A percentile compares a stretch with the other conserved stretches of the same genome.
Conservation (phyloP, 2,888 invertebrate species). For the Drosophila nigricruria region DNA sequence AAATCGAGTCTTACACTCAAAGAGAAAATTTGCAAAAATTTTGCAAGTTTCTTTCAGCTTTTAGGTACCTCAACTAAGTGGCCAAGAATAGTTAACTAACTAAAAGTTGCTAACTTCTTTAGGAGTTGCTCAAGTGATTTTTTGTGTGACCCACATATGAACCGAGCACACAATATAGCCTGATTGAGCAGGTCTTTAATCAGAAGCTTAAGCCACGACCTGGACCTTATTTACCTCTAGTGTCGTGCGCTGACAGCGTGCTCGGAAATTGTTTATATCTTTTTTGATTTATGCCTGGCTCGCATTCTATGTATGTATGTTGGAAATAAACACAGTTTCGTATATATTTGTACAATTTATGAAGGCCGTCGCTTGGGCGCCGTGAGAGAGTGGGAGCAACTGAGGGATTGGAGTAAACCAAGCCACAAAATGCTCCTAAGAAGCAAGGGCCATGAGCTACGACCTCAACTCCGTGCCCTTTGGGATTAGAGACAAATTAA, state of each 20-base stretch:
- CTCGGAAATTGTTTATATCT: slow-evolving; percentile 47
- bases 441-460: slow-evolving; percentile 47
- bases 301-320: slow-evolving; percentile 19
- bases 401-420: slow-evolving; percentile 4
- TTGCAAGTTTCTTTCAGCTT: slow-evolving; percentile 1
- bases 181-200: slow-evolving; percentile 35
- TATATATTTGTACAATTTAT: slow-evolving; percentile 54
- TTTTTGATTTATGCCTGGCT: slow-evolving; percentile 62
- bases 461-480: slow-evolving; percentile 48
- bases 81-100: slow-evolving; percentile 23
- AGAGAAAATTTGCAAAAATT: slow-evolving; percentile 6
- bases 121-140: background rate
- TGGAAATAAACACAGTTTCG: slow-evolving; percentile 15
- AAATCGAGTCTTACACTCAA: slow-evolving; percentile 5
- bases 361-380: slow-evolving; percentile 27
- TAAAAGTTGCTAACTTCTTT: slow-evolving; percentile 12
- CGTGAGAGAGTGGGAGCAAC: background rate
- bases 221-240: slow-evolving; percentile 42
- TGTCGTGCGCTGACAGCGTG: background rate
- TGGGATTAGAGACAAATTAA: slow-evolving; percentile 80
- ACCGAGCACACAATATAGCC: slow-evolving; percentile 10
- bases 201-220: slow-evolving; percentile 12
- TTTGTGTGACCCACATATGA: background rate
- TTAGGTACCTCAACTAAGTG: slow-evolving; percentile 6
- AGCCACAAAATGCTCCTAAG: slow-evolving; percentile 29